Base-by-base conservation (phyloP, 2,888 invertebrate genomes). In the Schizotus pectinicornis region DNA sequence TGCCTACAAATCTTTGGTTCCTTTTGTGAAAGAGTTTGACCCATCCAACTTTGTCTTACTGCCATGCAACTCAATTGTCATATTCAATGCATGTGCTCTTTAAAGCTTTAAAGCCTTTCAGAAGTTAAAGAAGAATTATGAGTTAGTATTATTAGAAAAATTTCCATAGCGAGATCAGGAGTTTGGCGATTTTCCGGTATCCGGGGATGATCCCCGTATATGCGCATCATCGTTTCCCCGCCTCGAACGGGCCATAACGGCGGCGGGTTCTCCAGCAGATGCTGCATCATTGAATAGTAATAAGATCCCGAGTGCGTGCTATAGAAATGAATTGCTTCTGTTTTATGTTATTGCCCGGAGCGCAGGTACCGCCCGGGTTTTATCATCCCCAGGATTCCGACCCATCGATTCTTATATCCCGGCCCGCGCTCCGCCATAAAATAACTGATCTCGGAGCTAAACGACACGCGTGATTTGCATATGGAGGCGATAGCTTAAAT, bases 211-310 rank as follows among this genome's bases (percentile, higher is more conserved):
- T 48, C 43, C 43, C 49, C 43, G 49, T 56, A 22, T 22, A 45
- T 48, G 57, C 57, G 57, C 57, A 52, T 51, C 57, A 52, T 57
- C 57, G 52, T 57, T 57, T 57, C 52, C 35, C 57, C 51, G 57
- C 51, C 67, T 66, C 59, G 68, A 66, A 67, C 64, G 70, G 67
- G 69, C 75, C 73, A 74, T 76, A 76, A 76, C 76, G 68, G 72
- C 72, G 62, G 52, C 56, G 56, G 57, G 42, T 54, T 56, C 56
- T 33, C 45, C 65, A 63, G 64, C 67, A 71, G 73, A 74, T 69
- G 72, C 73, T 77, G 79, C 78, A 77, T 77, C 79, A 79, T 79
- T 79, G 80, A 80, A 80, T 80, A 78, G 77, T 79, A 80, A 79
- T 79, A 79, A 79, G 79, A 76, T 76, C 75, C 73, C 72, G 67